Evolutionary conservation across 2,888 invertebrate genomes (phyloP).

Genomic region (Imbricaverruca yamaguchii): DNA sequence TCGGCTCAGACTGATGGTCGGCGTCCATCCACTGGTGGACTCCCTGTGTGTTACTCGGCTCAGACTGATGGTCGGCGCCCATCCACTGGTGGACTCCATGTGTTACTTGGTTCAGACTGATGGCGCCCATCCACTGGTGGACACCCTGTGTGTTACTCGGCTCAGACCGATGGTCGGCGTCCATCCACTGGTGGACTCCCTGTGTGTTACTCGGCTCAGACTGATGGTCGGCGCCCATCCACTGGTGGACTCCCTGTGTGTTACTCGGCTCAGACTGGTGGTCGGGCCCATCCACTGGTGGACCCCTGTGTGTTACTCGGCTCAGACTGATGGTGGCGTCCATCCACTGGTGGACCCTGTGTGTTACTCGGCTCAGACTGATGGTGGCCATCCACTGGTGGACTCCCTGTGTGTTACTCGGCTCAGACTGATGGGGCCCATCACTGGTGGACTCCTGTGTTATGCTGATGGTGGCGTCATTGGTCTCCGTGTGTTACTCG

Average conservation of each 20-base stretch:
- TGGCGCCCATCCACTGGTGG: neutral
- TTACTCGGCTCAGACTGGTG: too few species aligned
- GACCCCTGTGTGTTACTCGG: slow-evolving; percentile 47
- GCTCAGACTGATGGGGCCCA: too few species aligned
- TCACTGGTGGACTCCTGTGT: neutral
- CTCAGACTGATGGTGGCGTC: too few species aligned
- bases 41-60: neutral
- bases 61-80: too few species aligned
- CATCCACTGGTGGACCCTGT: neutral
- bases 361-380: neutral
- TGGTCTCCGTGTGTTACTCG: neutral
- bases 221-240: too few species aligned
- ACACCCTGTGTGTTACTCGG: neutral
- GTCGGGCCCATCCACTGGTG: slow-evolving; percentile 50
- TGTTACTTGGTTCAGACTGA: neutral
- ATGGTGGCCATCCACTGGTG: slow-evolving; percentile 48
- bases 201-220: neutral
- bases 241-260: neutral
- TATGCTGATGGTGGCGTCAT: too few species aligned
- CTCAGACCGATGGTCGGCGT: too few species aligned
- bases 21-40: neutral
- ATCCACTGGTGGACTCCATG: neutral
- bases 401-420: slow-evolving; percentile 42
- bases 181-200: neutral
- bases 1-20: too few species aligned